Evolutionary conservation across 2,113 vertebrate genomes (phyloP).

Genomic region (Chaenogobius annularis): DNA sequence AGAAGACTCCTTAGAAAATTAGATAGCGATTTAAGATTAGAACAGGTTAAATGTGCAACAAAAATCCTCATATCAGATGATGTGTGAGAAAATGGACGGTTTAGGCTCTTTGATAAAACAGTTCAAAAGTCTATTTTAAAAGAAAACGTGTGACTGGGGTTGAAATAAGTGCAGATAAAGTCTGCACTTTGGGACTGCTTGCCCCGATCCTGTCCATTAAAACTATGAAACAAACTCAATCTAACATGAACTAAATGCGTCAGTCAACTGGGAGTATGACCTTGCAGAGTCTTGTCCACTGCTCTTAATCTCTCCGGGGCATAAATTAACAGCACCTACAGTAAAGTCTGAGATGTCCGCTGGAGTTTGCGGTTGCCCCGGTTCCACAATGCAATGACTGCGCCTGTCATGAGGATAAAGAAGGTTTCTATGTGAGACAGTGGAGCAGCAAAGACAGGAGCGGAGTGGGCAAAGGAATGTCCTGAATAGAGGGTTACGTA

Average conservation of each 20-base stretch:
- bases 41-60: conserved; percentile 18
- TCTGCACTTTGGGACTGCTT: neutral
- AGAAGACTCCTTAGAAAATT: conserved; percentile 4
- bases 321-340: conserved; percentile 69
- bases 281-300: conserved; percentile 54
- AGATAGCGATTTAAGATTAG: neutral
- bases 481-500: conserved; percentile 72
- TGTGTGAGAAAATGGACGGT: conserved; percentile 23
- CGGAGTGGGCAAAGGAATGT: conserved; percentile 68
- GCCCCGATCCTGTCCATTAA: neutral
- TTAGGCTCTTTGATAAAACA: conserved; percentile 31
- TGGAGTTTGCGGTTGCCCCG: conserved; percentile 51
- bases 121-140: conserved; percentile 21
- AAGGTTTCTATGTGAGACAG: conserved; percentile 64
- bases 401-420: conserved; percentile 71
- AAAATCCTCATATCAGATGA: conserved; percentile 41
- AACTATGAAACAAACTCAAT: conserved; percentile 26
- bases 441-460: conserved; percentile 70
- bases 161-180: conserved; percentile 30
- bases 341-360: conserved; percentile 32
- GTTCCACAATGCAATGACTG: conserved; percentile 47
- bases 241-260: conserved; percentile 46
- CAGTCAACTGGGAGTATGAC: conserved; percentile 52
- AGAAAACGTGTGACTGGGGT: conserved; percentile 22
- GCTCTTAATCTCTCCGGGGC: conserved; percentile 60